Conservation (phyloP, 2,113 vertebrate species). For the Bostrychus sinensis region DNA sequence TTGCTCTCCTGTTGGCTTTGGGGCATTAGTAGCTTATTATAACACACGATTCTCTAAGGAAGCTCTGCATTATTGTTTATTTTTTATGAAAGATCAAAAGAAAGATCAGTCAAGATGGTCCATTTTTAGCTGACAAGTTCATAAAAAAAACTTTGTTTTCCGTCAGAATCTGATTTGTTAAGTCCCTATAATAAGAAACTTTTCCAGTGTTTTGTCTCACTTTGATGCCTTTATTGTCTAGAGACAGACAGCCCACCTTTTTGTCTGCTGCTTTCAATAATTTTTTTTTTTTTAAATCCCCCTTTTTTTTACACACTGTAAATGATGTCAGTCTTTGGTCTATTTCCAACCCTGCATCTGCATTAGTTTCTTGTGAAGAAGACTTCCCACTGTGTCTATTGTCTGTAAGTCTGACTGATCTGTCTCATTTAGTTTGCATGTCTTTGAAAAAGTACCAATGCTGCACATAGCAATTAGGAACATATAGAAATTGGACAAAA, state of each 20-base stretch:
- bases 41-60: conserved; percentile 11
- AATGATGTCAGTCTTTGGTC: conserved; percentile 3
- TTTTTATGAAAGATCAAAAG: conserved; percentile 23
- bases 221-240: conserved; percentile 17
- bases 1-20: no score
- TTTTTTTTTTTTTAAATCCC: no score
- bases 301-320: no score
- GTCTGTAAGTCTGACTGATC: conserved; percentile 24
- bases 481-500: no score
- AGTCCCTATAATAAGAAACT: background rate
- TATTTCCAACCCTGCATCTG: conserved; percentile 10
- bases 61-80: conserved; percentile 10
- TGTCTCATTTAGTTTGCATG: no score
- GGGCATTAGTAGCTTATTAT: background rate
- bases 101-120: conserved; percentile 14
- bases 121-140: background rate
- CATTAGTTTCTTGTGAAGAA: no score
- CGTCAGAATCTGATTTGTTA: conserved; percentile 3
- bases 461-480: no score
- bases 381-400: no score
- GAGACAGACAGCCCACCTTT: background rate
- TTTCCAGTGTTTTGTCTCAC: background rate
- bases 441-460: background rate
- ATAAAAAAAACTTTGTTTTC: conserved; percentile 12
- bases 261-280: background rate